Percentiles rank a stretch among this genome's conserved stretches.
Evolutionary conservation across 2,888 invertebrate genomes (phyloP).

Genomic region (Amphimallon solstitiale): DNA sequence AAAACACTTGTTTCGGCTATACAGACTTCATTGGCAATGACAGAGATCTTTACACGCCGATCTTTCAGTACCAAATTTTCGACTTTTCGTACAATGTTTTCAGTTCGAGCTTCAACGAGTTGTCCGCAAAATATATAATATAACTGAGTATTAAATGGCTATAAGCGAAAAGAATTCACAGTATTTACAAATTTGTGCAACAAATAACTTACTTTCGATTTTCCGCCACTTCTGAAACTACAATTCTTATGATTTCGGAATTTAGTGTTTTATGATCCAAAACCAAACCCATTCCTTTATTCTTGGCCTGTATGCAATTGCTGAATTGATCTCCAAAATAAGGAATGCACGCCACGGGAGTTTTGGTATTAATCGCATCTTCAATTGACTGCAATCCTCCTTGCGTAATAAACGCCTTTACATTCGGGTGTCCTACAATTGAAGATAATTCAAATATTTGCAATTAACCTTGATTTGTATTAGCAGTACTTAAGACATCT

Average conservation of each 20-base stretch:
- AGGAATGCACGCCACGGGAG: constrained; percentile 62
- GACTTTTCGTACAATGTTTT: too few species aligned
- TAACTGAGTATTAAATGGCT: too few species aligned
- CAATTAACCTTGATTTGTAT: not conserved
- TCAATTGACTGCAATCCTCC: constrained; percentile 64
- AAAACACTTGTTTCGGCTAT: too few species aligned
- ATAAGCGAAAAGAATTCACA: too few species aligned
- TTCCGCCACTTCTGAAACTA: constrained; percentile 43
- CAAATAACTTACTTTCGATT: constrained; percentile 43
- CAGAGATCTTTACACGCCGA: too few species aligned
- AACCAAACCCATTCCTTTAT: constrained; percentile 36
- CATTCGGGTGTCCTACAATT: constrained; percentile 59
- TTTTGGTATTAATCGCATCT: constrained; percentile 61
- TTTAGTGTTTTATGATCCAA: constrained; percentile 36
- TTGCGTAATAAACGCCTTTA: constrained; percentile 64
- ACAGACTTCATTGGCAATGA: too few species aligned
- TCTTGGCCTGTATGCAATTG: constrained; percentile 40
- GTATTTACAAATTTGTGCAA: too few species aligned
- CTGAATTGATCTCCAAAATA: constrained; percentile 58
- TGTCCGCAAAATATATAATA: too few species aligned
- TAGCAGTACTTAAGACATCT: constrained; percentile 56
- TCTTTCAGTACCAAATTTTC: too few species aligned
- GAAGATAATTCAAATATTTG: not conserved
- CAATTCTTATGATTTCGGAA: constrained; percentile 31
- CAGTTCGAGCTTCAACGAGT: too few species aligned